Evolutionary conservation across 1,140 invertebrate species (phyloP), one percentile per base, ranked within the genome.

Genomic region (Maniola jurtina): DNA sequence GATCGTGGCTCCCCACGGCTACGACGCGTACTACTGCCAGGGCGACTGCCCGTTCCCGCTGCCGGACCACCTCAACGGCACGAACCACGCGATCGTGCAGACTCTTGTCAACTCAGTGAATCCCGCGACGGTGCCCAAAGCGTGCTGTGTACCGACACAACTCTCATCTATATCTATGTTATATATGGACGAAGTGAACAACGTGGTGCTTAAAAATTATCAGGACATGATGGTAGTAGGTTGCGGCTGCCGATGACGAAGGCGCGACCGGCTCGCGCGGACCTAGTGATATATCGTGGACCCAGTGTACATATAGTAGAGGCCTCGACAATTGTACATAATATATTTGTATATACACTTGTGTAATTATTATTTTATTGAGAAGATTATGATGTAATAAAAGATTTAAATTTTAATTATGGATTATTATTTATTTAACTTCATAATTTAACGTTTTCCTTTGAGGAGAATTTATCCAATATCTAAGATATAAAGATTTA

Each of bases 41-140:
- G 98, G 99, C 5, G 96, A 98, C 76, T 99, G 98, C 91, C 95
- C 95, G 7, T 99, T 97, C 80, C 98, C 98, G 3, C 91, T 99
- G 64, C 93, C 96, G 33, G 96, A 98, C 76, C 97, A 99, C 88
- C 86, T 99, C 10, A 99, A 99, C 90, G 95, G 97, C 34, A 99
- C 98, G 34, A 99, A 99, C 87, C 99, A 99, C 91, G 98, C 99
- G 36, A 98, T 99, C 77, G 96, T 99, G 66, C 99, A 99, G 92
- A 98, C 96, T 61, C 92, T 99, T 76, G 96, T 99, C 68, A 97
- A 99, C 91, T 97, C 96, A 61, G 95, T 98, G 81, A 96, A 98
- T 86, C 96, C 97, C 25, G 93, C 93, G 64, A 94, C 95, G 68
- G 97, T 98, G 77, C 97, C 98, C 13, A 96, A 96, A 80, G 95